These are phyloP conservation scores for Leptodactylus fallax DNA, from an alignment of 2,797 vertebrate species.

Conservation along the genomic window DNA sequence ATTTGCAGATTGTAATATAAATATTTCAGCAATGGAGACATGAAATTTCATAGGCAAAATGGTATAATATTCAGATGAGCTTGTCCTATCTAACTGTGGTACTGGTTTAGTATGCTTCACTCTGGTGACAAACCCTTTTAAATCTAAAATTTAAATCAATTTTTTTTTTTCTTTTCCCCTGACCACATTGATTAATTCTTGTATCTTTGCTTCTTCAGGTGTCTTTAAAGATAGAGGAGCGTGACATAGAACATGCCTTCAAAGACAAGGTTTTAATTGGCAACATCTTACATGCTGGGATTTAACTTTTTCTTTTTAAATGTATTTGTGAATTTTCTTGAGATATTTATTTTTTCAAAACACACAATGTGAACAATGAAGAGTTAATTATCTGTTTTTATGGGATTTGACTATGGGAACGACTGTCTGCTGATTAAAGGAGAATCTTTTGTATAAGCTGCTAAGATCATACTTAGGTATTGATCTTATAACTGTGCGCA, in stretches of 20 bases:
- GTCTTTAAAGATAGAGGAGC: conserved; percentile 89
- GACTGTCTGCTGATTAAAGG: neutral
- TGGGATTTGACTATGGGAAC: neutral
- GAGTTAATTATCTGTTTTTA: neutral
- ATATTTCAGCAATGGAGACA: too few relatives aligned
- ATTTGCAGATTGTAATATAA: too few relatives aligned
- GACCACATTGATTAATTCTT: neutral
- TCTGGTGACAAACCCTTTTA: too few relatives aligned
- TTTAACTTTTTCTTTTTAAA: conserved; percentile 67
- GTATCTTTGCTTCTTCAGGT: conserved; percentile 75
- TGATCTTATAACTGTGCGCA: neutral
- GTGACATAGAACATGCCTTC: conserved; percentile 86
- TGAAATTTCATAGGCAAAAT: too few relatives aligned
- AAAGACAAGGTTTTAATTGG: conserved; percentile 87
- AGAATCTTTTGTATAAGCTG: neutral
- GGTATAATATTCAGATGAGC: too few relatives aligned
- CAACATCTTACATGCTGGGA: conserved; percentile 85
- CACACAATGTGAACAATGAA: neutral
- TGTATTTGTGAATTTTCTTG: neutral
- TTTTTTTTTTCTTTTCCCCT: neutral
- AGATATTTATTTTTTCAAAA: neutral
- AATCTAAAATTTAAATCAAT: neutral
- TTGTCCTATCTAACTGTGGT: too few relatives aligned
- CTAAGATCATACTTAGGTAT: neutral
- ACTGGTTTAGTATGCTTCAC: too few relatives aligned